A percentile compares a stretch with the other conserved stretches of the same genome.
Evolutionary conservation across 92 coral and sea anemone genomes (phyloP).

Genomic region (Umimayanthus kanabou): DNA sequence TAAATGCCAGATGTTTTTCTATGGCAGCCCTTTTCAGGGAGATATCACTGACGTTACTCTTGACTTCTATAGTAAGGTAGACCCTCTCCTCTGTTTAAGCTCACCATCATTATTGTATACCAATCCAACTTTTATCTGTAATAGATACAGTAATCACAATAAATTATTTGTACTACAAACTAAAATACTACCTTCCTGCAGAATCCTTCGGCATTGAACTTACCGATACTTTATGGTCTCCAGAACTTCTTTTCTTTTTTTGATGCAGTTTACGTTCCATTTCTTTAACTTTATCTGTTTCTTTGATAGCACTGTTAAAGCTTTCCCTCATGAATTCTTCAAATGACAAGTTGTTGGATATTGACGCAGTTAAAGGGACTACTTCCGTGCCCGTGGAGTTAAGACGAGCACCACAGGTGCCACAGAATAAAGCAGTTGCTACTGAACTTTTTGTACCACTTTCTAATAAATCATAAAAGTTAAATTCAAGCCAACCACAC

Average conservation of each 20-base stretch:
- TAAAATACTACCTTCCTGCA: neutral
- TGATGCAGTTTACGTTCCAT: conserved; percentile 7
- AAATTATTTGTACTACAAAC: no score
- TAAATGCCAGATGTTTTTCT: conserved; percentile 17
- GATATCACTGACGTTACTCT: neutral
- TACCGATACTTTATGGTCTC: conserved; percentile 6
- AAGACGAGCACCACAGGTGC: conserved; percentile 23
- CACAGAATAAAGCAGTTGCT: conserved; percentile 14
- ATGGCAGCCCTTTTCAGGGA: conserved; percentile 9
- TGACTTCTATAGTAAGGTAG: conserved; percentile 39
- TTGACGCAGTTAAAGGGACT: conserved; percentile 1
- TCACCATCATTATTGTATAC: conserved; percentile 29
- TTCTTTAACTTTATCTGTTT: conserved; percentile 13
- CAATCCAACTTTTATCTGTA: conserved; percentile 6
- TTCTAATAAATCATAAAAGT: neutral
- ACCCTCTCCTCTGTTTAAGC: conserved; percentile 41
- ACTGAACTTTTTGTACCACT: conserved; percentile 16
- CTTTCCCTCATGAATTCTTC: conserved; percentile 4
- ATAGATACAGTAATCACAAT: no score
- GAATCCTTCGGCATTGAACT: conserved; percentile 1
- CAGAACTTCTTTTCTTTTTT: conserved; percentile 16
- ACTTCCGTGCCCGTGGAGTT: neutral
- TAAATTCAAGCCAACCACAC: neutral
- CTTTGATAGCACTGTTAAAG: neutral
- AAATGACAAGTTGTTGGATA: conserved; percentile 13